Evolutionary conservation across 2,113 vertebrate genomes (phyloP).

Genomic region (Tyrannus savana): DNA sequence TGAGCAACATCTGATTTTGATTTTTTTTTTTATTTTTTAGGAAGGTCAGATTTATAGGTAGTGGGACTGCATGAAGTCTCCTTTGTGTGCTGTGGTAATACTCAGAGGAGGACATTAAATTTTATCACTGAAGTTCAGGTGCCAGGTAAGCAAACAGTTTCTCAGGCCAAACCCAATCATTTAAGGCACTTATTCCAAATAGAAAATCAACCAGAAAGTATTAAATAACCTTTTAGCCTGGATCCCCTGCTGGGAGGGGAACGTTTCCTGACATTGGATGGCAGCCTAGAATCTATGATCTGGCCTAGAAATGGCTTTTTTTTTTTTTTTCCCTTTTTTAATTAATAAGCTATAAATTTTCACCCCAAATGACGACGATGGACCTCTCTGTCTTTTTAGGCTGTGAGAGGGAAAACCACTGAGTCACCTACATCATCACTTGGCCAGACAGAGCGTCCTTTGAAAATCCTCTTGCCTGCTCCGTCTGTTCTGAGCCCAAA

Average conservation of each 20-base stretch:
- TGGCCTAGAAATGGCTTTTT: not conserved
- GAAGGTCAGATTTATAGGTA: constrained; percentile 3
- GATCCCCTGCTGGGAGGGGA: not conserved
- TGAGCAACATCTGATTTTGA: constrained; percentile 17
- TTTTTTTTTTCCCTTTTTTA: not conserved
- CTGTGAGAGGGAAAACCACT: constrained; percentile 8
- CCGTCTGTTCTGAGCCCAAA: not conserved
- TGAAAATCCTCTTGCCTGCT: constrained; percentile 21
- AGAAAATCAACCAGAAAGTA: constrained; percentile 35
- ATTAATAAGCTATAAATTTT: constrained; percentile 50
- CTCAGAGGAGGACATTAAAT: constrained; percentile 34
- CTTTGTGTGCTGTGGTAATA: not conserved
- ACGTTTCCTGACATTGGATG: constrained; percentile 37
- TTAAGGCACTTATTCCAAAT: constrained; percentile 34
- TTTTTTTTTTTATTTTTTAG: not conserved
- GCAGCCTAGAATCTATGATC: constrained; percentile 41
- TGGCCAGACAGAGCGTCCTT: not conserved
- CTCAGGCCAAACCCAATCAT: constrained; percentile 38
- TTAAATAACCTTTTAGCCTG: constrained; percentile 45
- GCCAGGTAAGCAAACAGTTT: constrained; percentile 65
- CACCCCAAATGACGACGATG: not conserved
- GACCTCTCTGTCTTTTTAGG: not conserved
- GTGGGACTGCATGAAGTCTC: not conserved
- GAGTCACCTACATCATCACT: not conserved
- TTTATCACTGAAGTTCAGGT: constrained; percentile 52